Evolutionary conservation across 2,888 invertebrate species (phyloP).

Genomic region (Lasioglossum morio): DNA sequence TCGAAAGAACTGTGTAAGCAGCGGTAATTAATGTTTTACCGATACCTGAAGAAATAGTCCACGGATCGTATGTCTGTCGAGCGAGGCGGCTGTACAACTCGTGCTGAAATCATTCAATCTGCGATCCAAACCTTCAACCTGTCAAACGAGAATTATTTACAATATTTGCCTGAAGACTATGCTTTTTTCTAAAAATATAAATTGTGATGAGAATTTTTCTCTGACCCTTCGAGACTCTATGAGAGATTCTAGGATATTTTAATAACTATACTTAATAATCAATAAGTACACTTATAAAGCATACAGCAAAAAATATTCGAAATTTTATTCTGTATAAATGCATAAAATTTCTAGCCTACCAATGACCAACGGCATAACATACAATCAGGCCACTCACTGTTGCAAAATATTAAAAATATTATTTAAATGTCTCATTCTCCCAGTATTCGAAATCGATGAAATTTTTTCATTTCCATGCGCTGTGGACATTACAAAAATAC

Average conservation of each 20-base stretch:
- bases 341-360: not conserved
- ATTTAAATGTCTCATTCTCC: not conserved
- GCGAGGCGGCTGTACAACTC: not conserved
- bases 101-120: not conserved
- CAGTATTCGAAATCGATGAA: not conserved
- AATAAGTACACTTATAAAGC: no score
- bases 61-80: not conserved
- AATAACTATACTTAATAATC: not conserved
- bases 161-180: no score
- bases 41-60: not conserved
- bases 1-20: slow-evolving; percentile 3
- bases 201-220: not conserved
- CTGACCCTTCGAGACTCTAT: not conserved
- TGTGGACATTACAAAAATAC: not conserved
- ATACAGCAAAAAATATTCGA: not conserved
- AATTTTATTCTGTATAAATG: not conserved
- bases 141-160: not conserved
- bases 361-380: not conserved
- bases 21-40: not conserved
- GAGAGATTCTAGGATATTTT: not conserved
- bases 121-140: not conserved
- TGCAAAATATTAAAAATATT: not conserved
- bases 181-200: not conserved
- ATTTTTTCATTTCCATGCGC: not conserved
- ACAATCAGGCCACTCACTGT: not conserved